phyloP scores from a whole-genome alignment of 2,797 vertebrate species.

The Sebastes elongatus region DNA sequence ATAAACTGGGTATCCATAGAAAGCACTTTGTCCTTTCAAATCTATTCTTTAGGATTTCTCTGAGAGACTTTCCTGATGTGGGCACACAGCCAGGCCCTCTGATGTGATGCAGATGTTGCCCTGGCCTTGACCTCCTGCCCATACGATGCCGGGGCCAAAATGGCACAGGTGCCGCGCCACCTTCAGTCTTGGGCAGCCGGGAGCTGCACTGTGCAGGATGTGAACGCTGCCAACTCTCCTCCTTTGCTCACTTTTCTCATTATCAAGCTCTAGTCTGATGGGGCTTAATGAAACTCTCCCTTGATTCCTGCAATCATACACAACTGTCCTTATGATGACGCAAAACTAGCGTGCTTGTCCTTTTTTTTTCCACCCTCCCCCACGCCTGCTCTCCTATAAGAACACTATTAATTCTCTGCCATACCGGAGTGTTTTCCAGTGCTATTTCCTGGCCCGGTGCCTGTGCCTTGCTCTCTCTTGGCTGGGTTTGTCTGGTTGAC shows the following conservation, averaged over 20 bases:
- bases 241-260: conserved; percentile 59
- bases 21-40: conserved; percentile 21
- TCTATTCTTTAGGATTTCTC: conserved; percentile 49
- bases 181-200: conserved; percentile 70
- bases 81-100: conserved; percentile 72
- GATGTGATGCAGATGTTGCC: conserved; percentile 82
- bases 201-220: conserved; percentile 70
- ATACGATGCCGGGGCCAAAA: conserved; percentile 66
- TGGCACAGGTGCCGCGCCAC: conserved; percentile 74
- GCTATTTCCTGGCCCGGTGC: conserved; percentile 77
- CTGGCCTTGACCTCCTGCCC: conserved; percentile 78
- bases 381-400: conserved; percentile 52
- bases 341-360: conserved; percentile 22
- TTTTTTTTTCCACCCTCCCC: conserved; percentile 27
- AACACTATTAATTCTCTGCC: conserved; percentile 74
- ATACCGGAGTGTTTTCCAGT: conserved; percentile 75
- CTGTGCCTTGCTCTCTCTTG: conserved; percentile 79
- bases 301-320: conserved; percentile 39
- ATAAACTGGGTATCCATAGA: not conserved
- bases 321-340: conserved; percentile 34
- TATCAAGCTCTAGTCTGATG: conserved; percentile 29
- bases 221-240: conserved; percentile 68
- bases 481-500: conserved; percentile 79
- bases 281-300: conserved; percentile 38
- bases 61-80: conserved; percentile 26